Base-by-base conservation (phyloP, 2,888 invertebrate genomes). In the Pseudeuparius sepicola region DNA sequence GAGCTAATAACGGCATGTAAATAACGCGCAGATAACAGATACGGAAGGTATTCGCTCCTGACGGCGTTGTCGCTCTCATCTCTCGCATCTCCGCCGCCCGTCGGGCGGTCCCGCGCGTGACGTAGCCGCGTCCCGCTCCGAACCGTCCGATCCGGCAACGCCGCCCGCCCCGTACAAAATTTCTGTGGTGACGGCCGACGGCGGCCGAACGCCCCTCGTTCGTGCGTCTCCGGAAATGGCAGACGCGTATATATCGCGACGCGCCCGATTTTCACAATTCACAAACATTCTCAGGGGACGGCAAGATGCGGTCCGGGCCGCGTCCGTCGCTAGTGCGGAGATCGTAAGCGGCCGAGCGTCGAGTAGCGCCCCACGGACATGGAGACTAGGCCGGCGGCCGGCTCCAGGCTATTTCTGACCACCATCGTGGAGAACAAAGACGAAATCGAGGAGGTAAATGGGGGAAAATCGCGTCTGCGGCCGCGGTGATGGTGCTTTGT, bases 391-490 rank as follows among this genome's bases (percentile, higher is more conserved):
- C 43, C 54, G 32, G 46, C 49, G 42, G 52, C 64, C 64, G 61
- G 67, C 59, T 80, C 81, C 58, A 82, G 79, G 68, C 71, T 87
- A 67, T 84, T 86, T 69, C 70, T 77, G 68, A 79, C 78, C 63
- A 77, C 81, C 60, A 73, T 77, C 60, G 79, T 87, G 64, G 87
- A 87, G 73, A 78, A 77, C 70, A 84, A 80, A 77, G 87, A 87
- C 71, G 87, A 88, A 65, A 73, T 82, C 63, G 87, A 87, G 64
- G 87, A 87, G 85, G 87, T 87, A 79, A 72, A 63, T 60, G 59
- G 55, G 62, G 67, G 61, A 60, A 56, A 61, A 67, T 59, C 51
- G 45, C 48, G 50, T 58, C 58, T 53, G 52, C 53, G 54, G 57
- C n/a, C n/a, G n/a, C n/a, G n/a, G 58, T 53, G 57, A 64, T 64